phyloP scores from a whole-genome alignment of 64 coral and sea anemone species.

The Montipora capricornis region DNA sequence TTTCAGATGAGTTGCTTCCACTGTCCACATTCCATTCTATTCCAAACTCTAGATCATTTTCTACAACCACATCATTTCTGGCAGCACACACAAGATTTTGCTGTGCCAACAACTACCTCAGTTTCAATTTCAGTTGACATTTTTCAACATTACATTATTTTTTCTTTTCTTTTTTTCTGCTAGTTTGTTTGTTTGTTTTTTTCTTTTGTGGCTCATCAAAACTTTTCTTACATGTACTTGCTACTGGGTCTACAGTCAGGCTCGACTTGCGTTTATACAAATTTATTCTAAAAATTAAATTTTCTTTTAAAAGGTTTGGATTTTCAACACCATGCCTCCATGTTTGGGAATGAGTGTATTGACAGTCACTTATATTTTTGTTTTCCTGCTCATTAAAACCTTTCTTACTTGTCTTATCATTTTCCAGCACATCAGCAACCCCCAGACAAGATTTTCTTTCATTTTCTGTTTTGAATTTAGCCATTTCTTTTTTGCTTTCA shows the following conservation, averaged over 20 bases:
- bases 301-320: not conserved
- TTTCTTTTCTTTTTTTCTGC: not conserved
- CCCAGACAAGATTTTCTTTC: too few relatives aligned
- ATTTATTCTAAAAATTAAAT: not conserved
- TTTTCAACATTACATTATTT: not conserved
- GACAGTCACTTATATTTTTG: not conserved
- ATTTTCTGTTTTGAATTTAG: too few relatives aligned
- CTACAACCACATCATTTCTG: too few relatives aligned
- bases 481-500: too few relatives aligned
- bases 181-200: too few relatives aligned
- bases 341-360: too few relatives aligned
- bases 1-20: too few relatives aligned
- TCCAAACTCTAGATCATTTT: too few relatives aligned
- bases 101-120: too few relatives aligned
- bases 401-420: not conserved
- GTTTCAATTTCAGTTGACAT: not conserved
- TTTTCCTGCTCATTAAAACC: slow-evolving; percentile 7
- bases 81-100: too few relatives aligned
- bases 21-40: too few relatives aligned
- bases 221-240: not conserved
- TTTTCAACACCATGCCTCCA: too few relatives aligned
- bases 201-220: slow-evolving; percentile 1
- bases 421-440: not conserved
- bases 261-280: not conserved
- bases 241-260: slow-evolving; percentile 3